Evolutionary conservation across 2,888 invertebrate species (phyloP), one percentile per base, ranked within the genome.

Genomic region (Sarcophaga rosellei): DNA sequence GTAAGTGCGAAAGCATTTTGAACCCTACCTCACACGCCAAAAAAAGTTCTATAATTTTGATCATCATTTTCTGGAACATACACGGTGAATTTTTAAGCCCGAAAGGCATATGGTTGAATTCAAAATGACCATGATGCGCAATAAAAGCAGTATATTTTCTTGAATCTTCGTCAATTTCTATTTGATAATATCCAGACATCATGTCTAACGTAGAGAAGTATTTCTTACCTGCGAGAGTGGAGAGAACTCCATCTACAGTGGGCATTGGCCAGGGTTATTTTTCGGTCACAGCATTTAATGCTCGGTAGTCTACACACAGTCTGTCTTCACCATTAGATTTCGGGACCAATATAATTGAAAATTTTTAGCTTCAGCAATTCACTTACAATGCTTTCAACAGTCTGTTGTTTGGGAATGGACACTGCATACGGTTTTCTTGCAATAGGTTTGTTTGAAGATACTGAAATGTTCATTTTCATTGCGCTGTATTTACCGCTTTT

Each of bases 211-310:
- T 35, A 74, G 81, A 77, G 61, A 66, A 86, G 2, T 80, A 12
- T n/a, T 72, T 82, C 5, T 66, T 75, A 1, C 72, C 82, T 62
- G 93, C 92, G 0, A 93, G 82, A 3, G 89, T 88, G 0, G 91
- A 90, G 5, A 92, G 35, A 12, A 81, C 84, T 6, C 84, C 84
- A 77, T 84, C 84, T 2, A 85, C 81, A 11, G 83, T 87, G 10
- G 84, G 85, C 84, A 84, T 87, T n/a, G 81, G 61, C 84, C 81
- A 88, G 10, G 84, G 82, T 35, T 35, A 2, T 35, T 35, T 35
- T 35, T 35, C 35, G 35, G 35, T 35, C 35, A 35, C 35, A 35
- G 10, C 35, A 35, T 10, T 35, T 35, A 35, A 35, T 35, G 3
- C 35, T 35, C 35, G 35, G 35, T 35, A 35, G 35, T 35, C 35